Evolutionary conservation across 1,140 invertebrate genomes (phyloP).

Genomic region (Bicyclus anynana): DNA sequence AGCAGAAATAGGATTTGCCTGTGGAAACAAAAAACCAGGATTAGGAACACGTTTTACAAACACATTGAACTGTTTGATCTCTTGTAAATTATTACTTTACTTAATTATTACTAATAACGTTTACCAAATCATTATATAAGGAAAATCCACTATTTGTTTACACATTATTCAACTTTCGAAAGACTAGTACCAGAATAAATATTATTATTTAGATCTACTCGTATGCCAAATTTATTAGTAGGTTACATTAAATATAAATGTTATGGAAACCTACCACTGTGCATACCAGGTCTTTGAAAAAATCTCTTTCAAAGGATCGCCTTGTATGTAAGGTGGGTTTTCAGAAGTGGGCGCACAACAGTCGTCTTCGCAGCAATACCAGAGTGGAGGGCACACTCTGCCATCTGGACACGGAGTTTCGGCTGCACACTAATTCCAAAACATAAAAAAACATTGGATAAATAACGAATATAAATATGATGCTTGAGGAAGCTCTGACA

Average conservation of each 20-base stretch:
- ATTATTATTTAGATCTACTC: no score
- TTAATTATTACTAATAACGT: no score
- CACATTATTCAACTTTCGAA: no score
- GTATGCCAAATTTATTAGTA: no score
- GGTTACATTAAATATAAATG: not conserved
- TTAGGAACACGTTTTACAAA: not conserved
- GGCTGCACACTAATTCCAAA: constrained; percentile 34
- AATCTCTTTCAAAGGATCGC: constrained; percentile 52
- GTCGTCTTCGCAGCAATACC: constrained; percentile 84
- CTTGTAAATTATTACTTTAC: no score
- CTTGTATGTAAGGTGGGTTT: constrained; percentile 54
- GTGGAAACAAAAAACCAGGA: not conserved
- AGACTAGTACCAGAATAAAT: no score
- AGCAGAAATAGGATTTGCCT: constrained; percentile 64
- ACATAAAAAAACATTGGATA: not conserved
- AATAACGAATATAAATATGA: no score
- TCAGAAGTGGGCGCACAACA: constrained; percentile 80
- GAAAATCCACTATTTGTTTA: no score
- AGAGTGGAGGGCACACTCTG: constrained; percentile 80
- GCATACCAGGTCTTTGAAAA: constrained; percentile 51
- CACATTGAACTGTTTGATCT: no score
- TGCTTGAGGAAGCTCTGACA: no score
- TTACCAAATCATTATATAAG: no score
- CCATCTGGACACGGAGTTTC: constrained; percentile 75
- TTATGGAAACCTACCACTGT: constrained; percentile 41